phyloP scores from a whole-genome alignment of 2,113 vertebrate species.

The Todiramphus saurophagus region DNA sequence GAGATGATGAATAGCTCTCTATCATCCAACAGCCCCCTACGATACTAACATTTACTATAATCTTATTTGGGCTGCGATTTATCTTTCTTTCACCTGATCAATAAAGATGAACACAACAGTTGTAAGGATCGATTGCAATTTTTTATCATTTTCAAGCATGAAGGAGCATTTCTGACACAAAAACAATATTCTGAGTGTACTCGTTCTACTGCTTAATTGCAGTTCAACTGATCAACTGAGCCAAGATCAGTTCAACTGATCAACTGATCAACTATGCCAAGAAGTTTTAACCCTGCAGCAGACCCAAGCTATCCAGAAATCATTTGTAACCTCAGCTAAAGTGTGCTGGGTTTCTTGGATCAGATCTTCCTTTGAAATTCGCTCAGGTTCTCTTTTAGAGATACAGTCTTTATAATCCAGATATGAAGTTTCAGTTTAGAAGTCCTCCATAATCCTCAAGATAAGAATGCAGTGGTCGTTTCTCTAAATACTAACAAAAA shows the following conservation, averaged over 20 bases:
- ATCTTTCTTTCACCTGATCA: constrained; percentile 82
- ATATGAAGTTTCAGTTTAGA: background rate
- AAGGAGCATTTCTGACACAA: constrained; percentile 76
- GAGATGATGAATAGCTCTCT: constrained; percentile 78
- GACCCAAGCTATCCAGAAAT: constrained; percentile 25
- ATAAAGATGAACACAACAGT: constrained; percentile 86
- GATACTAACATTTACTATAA: constrained; percentile 74
- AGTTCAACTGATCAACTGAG: constrained; percentile 48
- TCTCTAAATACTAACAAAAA: background rate
- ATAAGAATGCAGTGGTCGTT: background rate
- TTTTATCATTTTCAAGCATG: constrained; percentile 80
- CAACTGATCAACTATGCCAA: background rate
- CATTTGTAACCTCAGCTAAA: constrained; percentile 44
- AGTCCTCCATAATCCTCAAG: background rate
- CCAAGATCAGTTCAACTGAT: constrained; percentile 36
- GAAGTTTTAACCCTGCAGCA: constrained; percentile 52
- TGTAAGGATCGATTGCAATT: constrained; percentile 83
- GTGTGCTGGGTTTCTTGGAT: background rate
- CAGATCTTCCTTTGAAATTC: background rate
- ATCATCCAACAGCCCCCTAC: constrained; percentile 63
- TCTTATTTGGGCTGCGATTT: constrained; percentile 79
- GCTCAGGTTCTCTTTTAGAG: background rate
- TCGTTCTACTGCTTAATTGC: constrained; percentile 58
- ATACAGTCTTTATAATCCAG: background rate
- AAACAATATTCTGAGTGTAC: constrained; percentile 66